Percentiles rank a stretch among this genome's conserved stretches.
These are phyloP conservation scores for Acridotheres tristis DNA, from an alignment of 2,797 vertebrate genomes.

Conservation along the genomic window DNA sequence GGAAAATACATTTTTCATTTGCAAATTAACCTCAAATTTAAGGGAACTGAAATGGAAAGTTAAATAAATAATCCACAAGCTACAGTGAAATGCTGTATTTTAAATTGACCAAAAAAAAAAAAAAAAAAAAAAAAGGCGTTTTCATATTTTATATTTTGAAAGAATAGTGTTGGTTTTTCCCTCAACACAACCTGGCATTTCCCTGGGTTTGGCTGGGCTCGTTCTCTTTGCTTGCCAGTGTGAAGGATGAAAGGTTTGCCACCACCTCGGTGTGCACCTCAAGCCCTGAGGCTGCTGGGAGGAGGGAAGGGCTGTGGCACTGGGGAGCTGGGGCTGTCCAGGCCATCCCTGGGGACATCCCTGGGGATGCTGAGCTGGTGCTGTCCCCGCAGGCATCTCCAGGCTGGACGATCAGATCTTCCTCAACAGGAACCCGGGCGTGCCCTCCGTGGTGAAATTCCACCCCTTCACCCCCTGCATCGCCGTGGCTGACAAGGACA, in stretches of 20 bases:
- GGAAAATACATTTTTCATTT: constrained; percentile 31
- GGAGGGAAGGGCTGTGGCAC: fast-evolving
- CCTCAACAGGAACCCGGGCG: constrained; percentile 95
- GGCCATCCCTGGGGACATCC: neutral
- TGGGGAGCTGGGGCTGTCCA: neutral
- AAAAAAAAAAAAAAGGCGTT: neutral
- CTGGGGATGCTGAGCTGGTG: neutral
- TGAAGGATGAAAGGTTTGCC: neutral
- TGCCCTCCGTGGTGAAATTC: constrained; percentile 96
- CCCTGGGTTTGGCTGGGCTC: neutral
- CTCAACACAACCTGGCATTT: neutral
- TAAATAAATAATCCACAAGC: constrained; percentile 6
- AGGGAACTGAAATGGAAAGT: neutral
- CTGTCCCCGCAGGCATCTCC: constrained; percentile 81
- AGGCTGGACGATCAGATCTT: constrained; percentile 97
- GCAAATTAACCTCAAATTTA: neutral
- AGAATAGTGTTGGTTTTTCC: neutral
- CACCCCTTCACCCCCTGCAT: constrained; percentile 96
- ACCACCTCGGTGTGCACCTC: neutral
- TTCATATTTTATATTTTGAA: neutral
- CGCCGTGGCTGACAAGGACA: constrained; percentile 96
- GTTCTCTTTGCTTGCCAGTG: neutral
- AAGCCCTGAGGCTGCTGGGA: fast-evolving
- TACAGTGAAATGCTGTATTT: neutral
- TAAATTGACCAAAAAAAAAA: neutral